A percentile compares a stretch with the other conserved stretches of the same genome.
Conservation (phyloP, 2,888 invertebrate species). For the Clivina fossor region DNA sequence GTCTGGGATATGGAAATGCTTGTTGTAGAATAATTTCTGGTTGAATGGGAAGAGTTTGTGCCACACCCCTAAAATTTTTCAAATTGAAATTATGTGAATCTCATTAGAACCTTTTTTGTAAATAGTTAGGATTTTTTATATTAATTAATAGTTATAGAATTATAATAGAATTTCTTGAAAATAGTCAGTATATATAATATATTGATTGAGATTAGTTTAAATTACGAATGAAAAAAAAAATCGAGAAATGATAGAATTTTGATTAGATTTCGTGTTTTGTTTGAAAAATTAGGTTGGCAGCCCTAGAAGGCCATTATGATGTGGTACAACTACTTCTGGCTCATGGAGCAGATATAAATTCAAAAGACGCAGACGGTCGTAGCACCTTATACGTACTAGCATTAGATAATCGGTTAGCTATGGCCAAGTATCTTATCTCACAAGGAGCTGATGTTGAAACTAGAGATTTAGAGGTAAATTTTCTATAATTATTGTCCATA, state of each 20-base stretch:
- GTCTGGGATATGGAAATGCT: too few relatives aligned
- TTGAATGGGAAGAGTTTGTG: too few relatives aligned
- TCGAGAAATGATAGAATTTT: too few relatives aligned
- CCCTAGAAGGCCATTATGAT: conserved; percentile 82
- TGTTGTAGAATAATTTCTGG: too few relatives aligned
- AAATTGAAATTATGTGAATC: neutral
- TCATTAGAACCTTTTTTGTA: neutral
- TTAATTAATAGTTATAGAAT: neutral
- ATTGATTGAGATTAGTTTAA: too few relatives aligned
- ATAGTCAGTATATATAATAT: too few relatives aligned
- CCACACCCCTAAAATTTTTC: neutral
- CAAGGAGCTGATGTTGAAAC: conserved; percentile 83
- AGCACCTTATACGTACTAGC: conserved; percentile 91
- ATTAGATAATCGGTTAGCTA: conserved; percentile 80
- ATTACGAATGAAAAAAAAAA: too few relatives aligned
- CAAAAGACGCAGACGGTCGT: conserved; percentile 88
- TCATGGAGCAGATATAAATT: conserved; percentile 81
- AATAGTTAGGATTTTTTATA: neutral
- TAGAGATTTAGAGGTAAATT: conserved; percentile 86
- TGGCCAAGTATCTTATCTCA: conserved; percentile 79
- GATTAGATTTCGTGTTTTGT: conserved; percentile 2
- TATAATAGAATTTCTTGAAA: too few relatives aligned
- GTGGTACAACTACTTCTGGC: conserved; percentile 69
- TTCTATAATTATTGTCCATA: too few relatives aligned
- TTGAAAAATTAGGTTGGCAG: conserved; percentile 74